Base-by-base conservation (phyloP, 2,113 vertebrate species). In the Scomber colias region DNA sequence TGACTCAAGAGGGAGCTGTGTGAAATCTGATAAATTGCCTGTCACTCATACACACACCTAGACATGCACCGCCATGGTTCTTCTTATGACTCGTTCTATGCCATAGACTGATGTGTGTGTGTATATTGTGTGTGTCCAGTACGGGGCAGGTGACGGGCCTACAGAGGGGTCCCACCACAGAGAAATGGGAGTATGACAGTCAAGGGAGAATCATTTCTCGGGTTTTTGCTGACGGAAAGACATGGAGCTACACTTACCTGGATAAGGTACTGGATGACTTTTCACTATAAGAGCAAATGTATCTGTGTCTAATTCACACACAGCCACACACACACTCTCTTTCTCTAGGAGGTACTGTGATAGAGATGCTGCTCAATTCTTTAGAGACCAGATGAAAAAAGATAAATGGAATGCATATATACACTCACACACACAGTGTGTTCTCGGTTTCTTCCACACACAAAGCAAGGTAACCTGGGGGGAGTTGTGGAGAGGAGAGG, bases 191-290 rank as follows among this genome's bases (percentile, higher is more conserved):
- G 77, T 99, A 99, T 19, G 98, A 99, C 64, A 95, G 93, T 48
- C 97, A 99, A 88, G 98, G 98, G 44, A 94, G 98, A 57, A 97
- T 99, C 24, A 96, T 97, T 11, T 97, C 97, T 16, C 92, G 97
- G 77, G 95, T 97, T 55, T 99, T 99, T 69, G 97, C 98, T n/a
- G 98, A 99, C 54, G 97, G 97, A 14, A 99, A 99, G 93, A 98
- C 95, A 0, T 99, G 98, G 98, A 99, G 97, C 89, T 99, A 99
- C 94, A 99, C 97, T 0, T 99, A 99, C 82, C 88, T 99, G 83
- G 98, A 99, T 83, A 99, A 99, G 97, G 98, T 99, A 85, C 48
- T 72, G 69, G 4, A 54, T 4, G 4, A 66, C n/a, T 11, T 40
- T 40, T 40, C 35, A 40, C 35, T 40, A 40, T 40, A 40, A 40